These are phyloP conservation scores for Lysiphlebus fabarum DNA, from an alignment of 1,140 invertebrate species.

Conservation along the genomic window DNA sequence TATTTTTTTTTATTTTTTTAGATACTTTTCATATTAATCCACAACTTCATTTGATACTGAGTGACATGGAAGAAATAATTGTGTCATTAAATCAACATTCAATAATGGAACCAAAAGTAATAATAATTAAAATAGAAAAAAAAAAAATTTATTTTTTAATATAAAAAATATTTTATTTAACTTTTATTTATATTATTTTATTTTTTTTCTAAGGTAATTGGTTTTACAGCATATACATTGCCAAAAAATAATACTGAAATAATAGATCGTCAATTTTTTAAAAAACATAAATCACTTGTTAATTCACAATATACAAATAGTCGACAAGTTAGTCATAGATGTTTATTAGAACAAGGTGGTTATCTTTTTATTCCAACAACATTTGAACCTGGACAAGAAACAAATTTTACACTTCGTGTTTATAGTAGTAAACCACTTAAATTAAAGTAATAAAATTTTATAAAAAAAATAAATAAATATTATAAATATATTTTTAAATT, in stretches of 20 bases:
- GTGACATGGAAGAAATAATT: constrained; percentile 80
- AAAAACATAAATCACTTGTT: constrained; percentile 81
- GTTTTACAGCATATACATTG: constrained; percentile 84
- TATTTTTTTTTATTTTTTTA: constrained; percentile 40
- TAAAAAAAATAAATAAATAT: too few species aligned
- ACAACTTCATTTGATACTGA: constrained; percentile 77
- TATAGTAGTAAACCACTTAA: constrained; percentile 79
- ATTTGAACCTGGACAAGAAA: constrained; percentile 87
- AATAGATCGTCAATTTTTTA: constrained; percentile 76
- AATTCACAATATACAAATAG: constrained; percentile 92
- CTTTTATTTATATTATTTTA: constrained; percentile 3
- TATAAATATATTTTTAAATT: constrained; percentile 11
- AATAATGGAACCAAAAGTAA: constrained; percentile 83
- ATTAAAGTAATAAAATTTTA: constrained; percentile 61
- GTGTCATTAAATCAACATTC: constrained; percentile 87
- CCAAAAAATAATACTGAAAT: constrained; percentile 68
- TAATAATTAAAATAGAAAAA: too few species aligned
- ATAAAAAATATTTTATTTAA: neutral
- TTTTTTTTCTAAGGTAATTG: constrained; percentile 66
- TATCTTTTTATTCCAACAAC: constrained; percentile 88
- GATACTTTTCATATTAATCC: constrained; percentile 94
- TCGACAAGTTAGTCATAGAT: constrained; percentile 78
- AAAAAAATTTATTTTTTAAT: constrained; percentile 10
- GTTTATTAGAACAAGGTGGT: constrained; percentile 76
- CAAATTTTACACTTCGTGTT: constrained; percentile 78